A percentile compares a stretch with the other conserved stretches of the same genome.
phyloP scores from a whole-genome alignment of 1,140 invertebrate species.

The Papilio aristodemus region DNA sequence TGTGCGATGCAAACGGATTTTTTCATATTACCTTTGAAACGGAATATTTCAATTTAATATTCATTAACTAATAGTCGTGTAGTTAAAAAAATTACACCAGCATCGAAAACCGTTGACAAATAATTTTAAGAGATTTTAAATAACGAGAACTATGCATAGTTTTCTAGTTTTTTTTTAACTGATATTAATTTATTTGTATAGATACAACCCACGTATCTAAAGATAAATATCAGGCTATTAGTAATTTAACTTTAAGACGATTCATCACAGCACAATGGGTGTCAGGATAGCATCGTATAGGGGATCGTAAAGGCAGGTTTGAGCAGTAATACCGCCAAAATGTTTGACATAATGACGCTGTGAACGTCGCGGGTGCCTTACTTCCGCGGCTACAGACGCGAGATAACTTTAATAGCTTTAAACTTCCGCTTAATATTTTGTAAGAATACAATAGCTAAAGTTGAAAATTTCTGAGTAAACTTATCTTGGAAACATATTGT shows the following conservation, averaged over 20 bases:
- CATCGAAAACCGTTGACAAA: too few species aligned
- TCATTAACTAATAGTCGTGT: too few species aligned
- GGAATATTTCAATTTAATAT: background rate
- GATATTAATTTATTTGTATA: conserved; percentile 33
- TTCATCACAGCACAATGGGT: conserved; percentile 74
- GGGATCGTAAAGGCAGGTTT: conserved; percentile 58
- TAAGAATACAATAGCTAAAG: conserved; percentile 15
- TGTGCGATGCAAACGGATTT: conserved; percentile 39
- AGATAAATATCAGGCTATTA: conserved; percentile 1
- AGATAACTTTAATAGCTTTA: conserved; percentile 32
- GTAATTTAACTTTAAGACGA: conserved; percentile 59
- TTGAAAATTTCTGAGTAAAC: conserved; percentile 13
- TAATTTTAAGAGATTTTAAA: too few species aligned
- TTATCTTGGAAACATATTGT: conserved; percentile 8
- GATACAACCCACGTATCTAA: conserved; percentile 62
- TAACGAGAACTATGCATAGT: too few species aligned
- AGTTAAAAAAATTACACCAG: too few species aligned
- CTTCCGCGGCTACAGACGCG: background rate
- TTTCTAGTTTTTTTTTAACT: too few species aligned
- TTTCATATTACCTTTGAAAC: background rate
- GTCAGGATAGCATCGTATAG: conserved; percentile 49
- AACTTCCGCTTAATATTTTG: conserved; percentile 27
- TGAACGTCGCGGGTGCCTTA: conserved; percentile 28
- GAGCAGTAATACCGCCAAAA: conserved; percentile 54
- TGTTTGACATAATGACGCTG: conserved; percentile 47